These are phyloP conservation scores for Zaprionus camerounensis DNA, from an alignment of 1,140 invertebrate species.

Conservation along the genomic window DNA sequence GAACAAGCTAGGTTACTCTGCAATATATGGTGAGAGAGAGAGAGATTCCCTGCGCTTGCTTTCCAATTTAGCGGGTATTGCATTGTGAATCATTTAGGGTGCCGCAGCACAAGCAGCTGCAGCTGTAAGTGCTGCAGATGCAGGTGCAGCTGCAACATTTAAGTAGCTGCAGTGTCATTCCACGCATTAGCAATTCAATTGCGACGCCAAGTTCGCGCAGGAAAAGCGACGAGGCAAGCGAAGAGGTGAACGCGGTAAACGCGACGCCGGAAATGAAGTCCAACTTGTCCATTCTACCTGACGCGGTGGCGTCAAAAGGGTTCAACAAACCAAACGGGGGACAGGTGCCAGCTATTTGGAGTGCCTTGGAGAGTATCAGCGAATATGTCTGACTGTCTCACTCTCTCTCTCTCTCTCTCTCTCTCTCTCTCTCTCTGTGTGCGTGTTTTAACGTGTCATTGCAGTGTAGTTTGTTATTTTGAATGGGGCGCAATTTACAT, in stretches of 20 bases:
- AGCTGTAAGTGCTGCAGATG: neutral
- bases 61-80: constrained; percentile 6
- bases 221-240: neutral
- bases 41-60: neutral
- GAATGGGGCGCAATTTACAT: constrained; percentile 65
- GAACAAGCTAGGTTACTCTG: neutral
- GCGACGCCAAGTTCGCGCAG: constrained; percentile 27
- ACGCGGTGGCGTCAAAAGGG: constrained; percentile 10
- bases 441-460: constrained; percentile 30
- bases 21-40: neutral
- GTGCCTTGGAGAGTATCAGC: neutral
- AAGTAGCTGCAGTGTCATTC: constrained; percentile 42
- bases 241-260: neutral
- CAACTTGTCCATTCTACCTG: constrained; percentile 41
- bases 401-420: no score
- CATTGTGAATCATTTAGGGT: constrained; percentile 19
- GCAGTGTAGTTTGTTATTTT: constrained; percentile 63
- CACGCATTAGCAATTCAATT: constrained; percentile 62
- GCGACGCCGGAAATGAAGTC: constrained; percentile 58
- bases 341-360: constrained; percentile 28
- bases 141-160: constrained; percentile 43
- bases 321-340: constrained; percentile 51
- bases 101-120: neutral
- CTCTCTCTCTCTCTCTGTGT: constrained; percentile 9
- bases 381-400: neutral